These are phyloP conservation scores for Agapornis roseicollis DNA, from an alignment of 2,113 vertebrate species.

Conservation along the genomic window DNA sequence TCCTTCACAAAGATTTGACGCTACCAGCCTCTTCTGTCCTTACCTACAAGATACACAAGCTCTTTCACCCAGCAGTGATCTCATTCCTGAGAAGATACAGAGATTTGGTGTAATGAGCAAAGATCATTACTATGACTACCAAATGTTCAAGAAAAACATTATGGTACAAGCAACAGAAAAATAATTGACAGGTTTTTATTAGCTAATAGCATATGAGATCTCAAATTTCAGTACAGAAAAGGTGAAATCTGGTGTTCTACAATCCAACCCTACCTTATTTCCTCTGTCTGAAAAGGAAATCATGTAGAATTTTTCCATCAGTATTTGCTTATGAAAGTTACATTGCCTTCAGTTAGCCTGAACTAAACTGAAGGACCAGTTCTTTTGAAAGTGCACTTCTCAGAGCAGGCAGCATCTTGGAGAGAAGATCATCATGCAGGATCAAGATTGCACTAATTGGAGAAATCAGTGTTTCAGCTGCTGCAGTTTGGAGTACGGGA, in stretches of 20 bases:
- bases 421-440: neutral
- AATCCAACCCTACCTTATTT: neutral
- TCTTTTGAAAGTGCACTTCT: slow-evolving; percentile 3
- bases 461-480: slow-evolving; percentile 59
- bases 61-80: accelerated
- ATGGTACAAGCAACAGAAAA: neutral
- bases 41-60: neutral
- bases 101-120: neutral
- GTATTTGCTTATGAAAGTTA: neutral
- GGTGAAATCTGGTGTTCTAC: neutral
- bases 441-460: slow-evolving; percentile 52
- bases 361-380: neutral
- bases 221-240: neutral
- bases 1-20: neutral
- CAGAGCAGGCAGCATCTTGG: slow-evolving; percentile 11
- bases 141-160: neutral
- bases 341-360: neutral
- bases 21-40: neutral
- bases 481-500: neutral
- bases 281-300: neutral
- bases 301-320: neutral
- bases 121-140: neutral
- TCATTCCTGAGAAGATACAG: neutral
- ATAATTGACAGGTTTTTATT: neutral
- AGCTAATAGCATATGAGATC: neutral